phyloP scores from a whole-genome alignment of 2,113 vertebrate species.

The Nycticorax nycticorax region DNA sequence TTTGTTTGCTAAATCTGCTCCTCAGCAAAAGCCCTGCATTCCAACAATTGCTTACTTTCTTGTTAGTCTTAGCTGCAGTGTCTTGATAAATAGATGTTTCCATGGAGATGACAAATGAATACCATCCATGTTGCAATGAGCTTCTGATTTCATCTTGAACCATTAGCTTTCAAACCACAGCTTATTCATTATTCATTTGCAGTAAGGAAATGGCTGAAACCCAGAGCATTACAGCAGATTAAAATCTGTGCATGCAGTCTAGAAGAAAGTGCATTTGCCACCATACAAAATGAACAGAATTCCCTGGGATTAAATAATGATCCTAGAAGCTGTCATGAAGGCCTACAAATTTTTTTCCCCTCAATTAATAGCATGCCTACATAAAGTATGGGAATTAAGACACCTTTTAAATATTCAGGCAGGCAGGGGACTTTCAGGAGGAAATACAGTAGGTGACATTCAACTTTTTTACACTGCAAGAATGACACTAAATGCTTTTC shows the following conservation, averaged over 20 bases:
- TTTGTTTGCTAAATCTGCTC: neutral
- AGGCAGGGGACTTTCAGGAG: neutral
- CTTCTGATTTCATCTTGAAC: constrained; percentile 74
- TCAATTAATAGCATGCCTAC: neutral
- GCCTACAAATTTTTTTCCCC: neutral
- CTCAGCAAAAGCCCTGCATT: neutral
- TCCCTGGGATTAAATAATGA: neutral
- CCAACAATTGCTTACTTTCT: constrained; percentile 39
- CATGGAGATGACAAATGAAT: constrained; percentile 73
- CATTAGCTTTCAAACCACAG: constrained; percentile 71
- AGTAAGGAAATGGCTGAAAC: constrained; percentile 67
- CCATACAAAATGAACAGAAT: neutral
- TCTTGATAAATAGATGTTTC: constrained; percentile 68
- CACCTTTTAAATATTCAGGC: neutral
- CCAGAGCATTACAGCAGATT: constrained; percentile 45
- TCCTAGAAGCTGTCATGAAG: neutral
- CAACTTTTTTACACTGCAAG: neutral
- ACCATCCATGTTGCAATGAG: constrained; percentile 63
- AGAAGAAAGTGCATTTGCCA: neutral
- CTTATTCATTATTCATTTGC: constrained; percentile 77
- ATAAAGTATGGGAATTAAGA: neutral
- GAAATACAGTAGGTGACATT: neutral
- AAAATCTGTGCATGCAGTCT: neutral
- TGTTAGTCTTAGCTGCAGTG: constrained; percentile 31
- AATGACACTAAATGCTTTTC: neutral